A percentile compares a stretch with the other conserved stretches of the same genome.
phyloP scores from a whole-genome alignment of 1,140 invertebrate genomes.

The Nebria ingens region DNA sequence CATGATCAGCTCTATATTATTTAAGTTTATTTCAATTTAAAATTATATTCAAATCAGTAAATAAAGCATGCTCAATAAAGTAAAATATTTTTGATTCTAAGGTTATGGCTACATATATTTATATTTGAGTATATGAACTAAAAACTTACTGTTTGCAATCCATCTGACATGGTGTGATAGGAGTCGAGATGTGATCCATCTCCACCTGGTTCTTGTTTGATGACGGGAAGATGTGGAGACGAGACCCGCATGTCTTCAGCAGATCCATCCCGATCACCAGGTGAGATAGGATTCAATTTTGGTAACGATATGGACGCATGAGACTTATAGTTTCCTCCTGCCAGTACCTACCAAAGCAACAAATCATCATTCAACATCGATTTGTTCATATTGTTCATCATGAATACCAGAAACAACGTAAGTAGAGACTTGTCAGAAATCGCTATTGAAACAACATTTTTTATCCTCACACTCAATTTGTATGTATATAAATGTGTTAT shows the following conservation, averaged over 20 bases:
- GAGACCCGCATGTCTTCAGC: constrained; percentile 39
- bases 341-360: constrained; percentile 44
- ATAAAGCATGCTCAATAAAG: no score
- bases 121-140: no score
- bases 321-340: constrained; percentile 50
- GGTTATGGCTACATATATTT: no score
- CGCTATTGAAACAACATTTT: constrained; percentile 16
- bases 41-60: no score
- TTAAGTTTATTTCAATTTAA: no score
- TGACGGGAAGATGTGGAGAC: constrained; percentile 44
- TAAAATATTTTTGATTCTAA: no score
- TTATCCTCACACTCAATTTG: no score
- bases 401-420: constrained; percentile 9
- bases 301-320: constrained; percentile 36
- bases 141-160: constrained; percentile 40
- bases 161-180: constrained; percentile 33
- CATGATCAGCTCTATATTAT: no score
- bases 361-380: no score
- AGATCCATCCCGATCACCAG: constrained; percentile 45
- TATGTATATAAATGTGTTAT: no score
- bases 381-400: no score
- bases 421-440: no score
- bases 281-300: constrained; percentile 52
- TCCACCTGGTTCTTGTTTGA: constrained; percentile 45
- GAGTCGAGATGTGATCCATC: constrained; percentile 30